These are phyloP conservation scores for Remorina albescens DNA, from an alignment of 2,797 vertebrate genomes.

Conservation along the genomic window DNA sequence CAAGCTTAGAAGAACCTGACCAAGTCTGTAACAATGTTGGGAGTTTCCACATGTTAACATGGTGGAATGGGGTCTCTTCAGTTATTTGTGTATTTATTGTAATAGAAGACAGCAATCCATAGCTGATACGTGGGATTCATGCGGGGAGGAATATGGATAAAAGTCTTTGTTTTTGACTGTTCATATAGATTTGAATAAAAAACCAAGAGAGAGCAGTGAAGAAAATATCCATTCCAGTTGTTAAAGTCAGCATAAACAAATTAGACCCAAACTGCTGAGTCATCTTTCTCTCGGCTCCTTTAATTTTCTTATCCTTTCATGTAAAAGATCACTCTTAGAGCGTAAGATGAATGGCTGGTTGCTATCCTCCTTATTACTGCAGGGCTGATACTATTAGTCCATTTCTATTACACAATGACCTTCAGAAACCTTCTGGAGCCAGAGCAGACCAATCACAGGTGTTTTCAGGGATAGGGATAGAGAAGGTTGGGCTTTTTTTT, in stretches of 20 bases:
- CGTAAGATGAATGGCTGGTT: slow-evolving; percentile 41
- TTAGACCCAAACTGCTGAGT: slow-evolving; percentile 41
- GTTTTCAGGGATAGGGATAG: background rate
- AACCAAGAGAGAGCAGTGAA: background rate
- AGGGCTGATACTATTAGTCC: slow-evolving; percentile 23
- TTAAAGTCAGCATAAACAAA: slow-evolving; percentile 55
- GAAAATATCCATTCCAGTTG: slow-evolving; percentile 12
- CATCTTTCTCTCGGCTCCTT: slow-evolving; percentile 40
- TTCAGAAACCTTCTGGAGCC: slow-evolving; percentile 8
- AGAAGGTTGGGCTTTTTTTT: background rate
- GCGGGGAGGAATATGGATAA: too few relatives aligned
- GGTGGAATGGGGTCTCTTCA: background rate
- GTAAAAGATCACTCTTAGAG: slow-evolving; percentile 67
- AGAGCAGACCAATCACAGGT: slow-evolving; percentile 2
- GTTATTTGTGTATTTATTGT: background rate
- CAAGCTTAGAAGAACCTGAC: background rate
- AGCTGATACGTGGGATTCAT: too few relatives aligned
- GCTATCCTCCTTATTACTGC: slow-evolving; percentile 10
- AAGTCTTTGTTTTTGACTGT: too few relatives aligned
- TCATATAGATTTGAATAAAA: slow-evolving; percentile 10
- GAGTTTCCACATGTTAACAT: background rate
- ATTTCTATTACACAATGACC: slow-evolving; percentile 12
- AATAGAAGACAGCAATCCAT: too few relatives aligned
- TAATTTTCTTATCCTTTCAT: slow-evolving; percentile 57
- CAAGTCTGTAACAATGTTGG: background rate